Evolutionary conservation across 2,113 vertebrate genomes (phyloP), one percentile per base, ranked within the genome.

Genomic region (Taxidea taxus): DNA sequence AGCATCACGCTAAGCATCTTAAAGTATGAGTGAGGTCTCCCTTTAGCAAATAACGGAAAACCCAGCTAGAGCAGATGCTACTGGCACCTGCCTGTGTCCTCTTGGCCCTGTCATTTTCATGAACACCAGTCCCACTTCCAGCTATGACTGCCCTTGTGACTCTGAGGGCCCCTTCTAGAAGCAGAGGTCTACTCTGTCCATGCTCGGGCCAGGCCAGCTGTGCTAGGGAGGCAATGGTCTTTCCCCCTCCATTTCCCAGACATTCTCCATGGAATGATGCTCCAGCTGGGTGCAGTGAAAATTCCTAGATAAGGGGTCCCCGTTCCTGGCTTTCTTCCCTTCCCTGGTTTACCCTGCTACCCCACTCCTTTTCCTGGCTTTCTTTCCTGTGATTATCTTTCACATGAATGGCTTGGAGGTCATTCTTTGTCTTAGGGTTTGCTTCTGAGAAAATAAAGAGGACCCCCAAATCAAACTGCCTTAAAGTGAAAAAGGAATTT

Each of bases 371-470:
- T 66, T 75, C 25, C 12, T 8, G 0, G 27, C 7, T 49, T 93
- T 74, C 10, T 49, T 93, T 74, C 54, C 81, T 58, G 27, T 39
- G 13, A 13, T 75, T 3, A n/a, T 34, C 29, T 87, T 47, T 23
- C 70, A 90, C 72, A 21, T 11, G 62, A 85, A 62, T 2, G 20
- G 5, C 25, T 39, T 77, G 34, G 5, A 23, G 49, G 44, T 83
- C 23, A 64, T 25, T 47, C 56, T 95, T 87, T 64, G 72, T 60
- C 81, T 72, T 85, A 68, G 25, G 11, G 49, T 47, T 9, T 44
- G 44, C 56, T 93, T 83, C 90, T 93, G 90, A n/a, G 34, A 58
- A 95, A 81, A 89, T 74, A 54, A 94, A 87, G 29, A n/a, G 37
- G 27, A 77, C 12, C 83, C 81, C 21, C 23, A 68, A 44, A 68